phyloP scores from a whole-genome alignment of 2,797 vertebrate genomes.

The Poeciliopsis presidionis region DNA sequence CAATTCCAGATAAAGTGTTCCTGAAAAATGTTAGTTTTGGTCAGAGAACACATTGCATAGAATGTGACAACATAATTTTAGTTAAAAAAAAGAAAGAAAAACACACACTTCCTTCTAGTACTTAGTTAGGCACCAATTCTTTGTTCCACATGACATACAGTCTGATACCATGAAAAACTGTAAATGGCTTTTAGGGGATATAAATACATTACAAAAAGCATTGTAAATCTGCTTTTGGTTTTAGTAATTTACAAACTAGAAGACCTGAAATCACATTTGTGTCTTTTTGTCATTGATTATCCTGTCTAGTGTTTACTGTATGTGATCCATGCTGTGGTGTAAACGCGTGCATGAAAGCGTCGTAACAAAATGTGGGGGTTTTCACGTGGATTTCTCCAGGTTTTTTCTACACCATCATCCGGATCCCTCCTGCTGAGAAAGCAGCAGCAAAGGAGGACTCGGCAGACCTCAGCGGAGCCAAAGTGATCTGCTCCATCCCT shows the following conservation, averaged over 20 bases:
- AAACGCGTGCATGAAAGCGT: background rate
- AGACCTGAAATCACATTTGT: background rate
- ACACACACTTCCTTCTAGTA: background rate
- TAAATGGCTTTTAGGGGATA: background rate
- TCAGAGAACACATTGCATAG: background rate
- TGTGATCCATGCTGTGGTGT: background rate
- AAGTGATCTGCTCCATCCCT: constrained; percentile 88
- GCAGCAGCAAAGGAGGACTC: constrained; percentile 40
- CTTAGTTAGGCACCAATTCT: background rate
- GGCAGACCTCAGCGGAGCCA: constrained; percentile 81
- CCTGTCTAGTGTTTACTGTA: background rate
- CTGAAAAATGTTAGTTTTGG: background rate
- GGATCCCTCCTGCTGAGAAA: constrained; percentile 81
- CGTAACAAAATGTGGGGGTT: constrained; percentile 1
- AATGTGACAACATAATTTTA: background rate
- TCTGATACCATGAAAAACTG: background rate
- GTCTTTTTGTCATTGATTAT: background rate
- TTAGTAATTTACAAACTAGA: background rate
- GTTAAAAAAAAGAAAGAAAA: background rate
- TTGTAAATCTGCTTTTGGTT: background rate
- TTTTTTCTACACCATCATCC: constrained; percentile 88
- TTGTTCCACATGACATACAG: background rate
- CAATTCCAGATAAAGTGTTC: background rate
- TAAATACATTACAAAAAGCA: background rate
- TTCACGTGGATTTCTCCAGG: constrained; percentile 69